phyloP scores from a whole-genome alignment of 2,888 invertebrate genomes.

The Theodoxus fluviatilis region DNA sequence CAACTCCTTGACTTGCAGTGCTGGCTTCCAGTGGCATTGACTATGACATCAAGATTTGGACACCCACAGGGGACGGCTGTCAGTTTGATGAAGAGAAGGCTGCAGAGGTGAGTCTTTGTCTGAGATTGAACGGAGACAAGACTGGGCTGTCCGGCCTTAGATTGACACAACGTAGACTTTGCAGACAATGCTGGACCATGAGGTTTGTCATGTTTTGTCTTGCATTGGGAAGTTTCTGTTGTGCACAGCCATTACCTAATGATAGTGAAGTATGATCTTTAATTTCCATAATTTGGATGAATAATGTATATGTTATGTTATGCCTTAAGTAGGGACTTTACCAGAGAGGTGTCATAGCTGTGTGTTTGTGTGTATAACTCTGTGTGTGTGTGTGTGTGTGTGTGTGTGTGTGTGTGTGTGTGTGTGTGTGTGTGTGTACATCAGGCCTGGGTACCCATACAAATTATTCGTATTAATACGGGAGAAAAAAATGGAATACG shows the following conservation, averaged over 20 bases:
- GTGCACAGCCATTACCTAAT: too few relatives aligned
- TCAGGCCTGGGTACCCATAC: too few relatives aligned
- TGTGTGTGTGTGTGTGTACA: too few relatives aligned
- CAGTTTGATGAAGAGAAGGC: conserved; percentile 74
- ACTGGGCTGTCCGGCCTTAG: background rate
- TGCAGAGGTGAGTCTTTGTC: conserved; percentile 66
- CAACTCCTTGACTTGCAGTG: conserved; percentile 59
- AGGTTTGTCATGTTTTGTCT: background rate
- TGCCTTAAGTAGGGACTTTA: too few relatives aligned
- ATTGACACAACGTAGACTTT: background rate
- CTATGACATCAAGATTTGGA: conserved; percentile 85
- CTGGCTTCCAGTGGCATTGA: conserved; percentile 87
- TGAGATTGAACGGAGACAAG: background rate
- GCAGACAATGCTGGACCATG: background rate
- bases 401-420: too few relatives aligned
- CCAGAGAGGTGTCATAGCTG: too few relatives aligned
- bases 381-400: too few relatives aligned
- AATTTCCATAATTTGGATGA: background rate
- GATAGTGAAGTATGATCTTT: background rate
- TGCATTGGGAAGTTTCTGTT: too few relatives aligned
- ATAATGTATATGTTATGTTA: too few relatives aligned
- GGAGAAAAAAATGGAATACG: background rate
- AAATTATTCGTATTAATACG: background rate
- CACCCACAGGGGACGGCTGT: conserved; percentile 73
- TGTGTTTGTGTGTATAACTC: too few relatives aligned